Conservation (phyloP, 2,113 vertebrate species). For the Odocoileus hemionus region DNA sequence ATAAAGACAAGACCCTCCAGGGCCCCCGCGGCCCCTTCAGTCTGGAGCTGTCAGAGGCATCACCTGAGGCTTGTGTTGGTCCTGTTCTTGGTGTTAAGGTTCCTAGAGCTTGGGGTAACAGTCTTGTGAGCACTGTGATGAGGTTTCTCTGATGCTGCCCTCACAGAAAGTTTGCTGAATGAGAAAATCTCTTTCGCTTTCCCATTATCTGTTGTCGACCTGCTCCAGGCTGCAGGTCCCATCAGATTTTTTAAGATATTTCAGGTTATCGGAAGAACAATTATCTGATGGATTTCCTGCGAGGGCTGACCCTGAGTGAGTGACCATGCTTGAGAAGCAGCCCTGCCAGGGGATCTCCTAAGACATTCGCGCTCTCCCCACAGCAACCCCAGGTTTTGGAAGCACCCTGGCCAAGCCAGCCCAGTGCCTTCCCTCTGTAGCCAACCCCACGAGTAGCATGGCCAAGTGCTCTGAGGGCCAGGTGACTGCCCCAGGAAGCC, state of each 20-base stretch:
- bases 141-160: neutral
- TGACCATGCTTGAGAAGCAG: neutral
- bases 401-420: neutral
- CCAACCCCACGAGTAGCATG: neutral
- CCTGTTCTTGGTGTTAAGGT: neutral
- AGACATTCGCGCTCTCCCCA: neutral
- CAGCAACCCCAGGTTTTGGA: neutral
- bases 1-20: neutral
- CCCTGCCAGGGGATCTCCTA: neutral
- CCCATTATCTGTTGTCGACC: neutral
- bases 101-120: neutral
- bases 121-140: neutral
- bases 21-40: neutral
- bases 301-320: neutral
- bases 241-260: neutral
- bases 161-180: neutral
- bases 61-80: neutral
- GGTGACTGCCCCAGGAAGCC: neutral
- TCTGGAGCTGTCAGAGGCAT: neutral
- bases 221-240: neutral
- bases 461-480: neutral
- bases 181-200: neutral
- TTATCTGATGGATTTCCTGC: neutral
- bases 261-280: neutral
- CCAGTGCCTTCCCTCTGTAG: neutral